These are phyloP conservation scores for Cyrtonyx montezumae DNA, from an alignment of 2,113 vertebrate species.

Conservation along the genomic window DNA sequence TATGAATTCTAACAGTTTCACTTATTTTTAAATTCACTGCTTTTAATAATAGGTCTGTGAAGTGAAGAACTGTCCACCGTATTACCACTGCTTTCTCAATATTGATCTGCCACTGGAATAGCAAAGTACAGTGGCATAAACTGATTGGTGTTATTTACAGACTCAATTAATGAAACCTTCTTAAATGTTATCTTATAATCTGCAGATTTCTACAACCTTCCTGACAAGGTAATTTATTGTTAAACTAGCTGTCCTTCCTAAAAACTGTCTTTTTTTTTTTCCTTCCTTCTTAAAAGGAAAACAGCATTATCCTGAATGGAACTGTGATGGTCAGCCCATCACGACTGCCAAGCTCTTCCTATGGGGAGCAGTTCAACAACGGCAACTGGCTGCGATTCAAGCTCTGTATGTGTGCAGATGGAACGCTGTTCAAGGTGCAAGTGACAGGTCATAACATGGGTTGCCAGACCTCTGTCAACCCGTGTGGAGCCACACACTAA, in stretches of 20 bases:
- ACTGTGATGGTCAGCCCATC: slow-evolving; percentile 90
- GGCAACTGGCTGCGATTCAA: slow-evolving; percentile 92
- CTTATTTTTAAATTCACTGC: background rate
- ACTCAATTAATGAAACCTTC: background rate
- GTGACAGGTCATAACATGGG: slow-evolving; percentile 93
- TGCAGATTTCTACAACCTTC: background rate
- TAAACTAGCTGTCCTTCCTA: background rate
- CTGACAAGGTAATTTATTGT: background rate
- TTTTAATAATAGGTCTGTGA: background rate
- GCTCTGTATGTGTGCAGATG: slow-evolving; percentile 95
- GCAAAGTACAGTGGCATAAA: background rate
- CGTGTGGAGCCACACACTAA: slow-evolving; percentile 84
- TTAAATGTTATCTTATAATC: background rate
- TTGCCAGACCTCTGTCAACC: slow-evolving; percentile 91
- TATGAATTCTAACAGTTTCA: background rate
- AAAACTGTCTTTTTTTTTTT: background rate
- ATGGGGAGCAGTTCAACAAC: slow-evolving; percentile 78
- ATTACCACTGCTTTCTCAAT: background rate
- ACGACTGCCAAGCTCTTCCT: slow-evolving; percentile 86
- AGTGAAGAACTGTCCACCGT: background rate
- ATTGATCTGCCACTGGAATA: background rate
- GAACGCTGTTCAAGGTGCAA: slow-evolving; percentile 92
- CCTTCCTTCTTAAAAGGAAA: slow-evolving; percentile 79
- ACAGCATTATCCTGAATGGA: slow-evolving; percentile 94
- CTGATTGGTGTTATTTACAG: background rate